Conservation (phyloP, 2,888 invertebrate species). For the Quadroppia sp. region DNA sequence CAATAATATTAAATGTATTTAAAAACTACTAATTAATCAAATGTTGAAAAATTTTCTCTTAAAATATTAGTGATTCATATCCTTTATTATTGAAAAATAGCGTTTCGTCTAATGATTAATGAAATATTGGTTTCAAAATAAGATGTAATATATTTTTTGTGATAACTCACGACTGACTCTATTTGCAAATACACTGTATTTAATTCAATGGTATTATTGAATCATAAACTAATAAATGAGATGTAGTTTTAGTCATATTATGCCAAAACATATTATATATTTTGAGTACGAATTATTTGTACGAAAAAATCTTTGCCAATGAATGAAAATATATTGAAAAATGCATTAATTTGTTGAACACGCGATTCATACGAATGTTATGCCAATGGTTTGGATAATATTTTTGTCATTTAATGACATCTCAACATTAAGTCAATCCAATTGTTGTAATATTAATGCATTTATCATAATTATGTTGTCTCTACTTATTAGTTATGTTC, state of each 20-base stretch:
- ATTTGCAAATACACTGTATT: constrained; percentile 18
- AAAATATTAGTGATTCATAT: too few relatives aligned
- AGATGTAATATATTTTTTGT: too few relatives aligned
- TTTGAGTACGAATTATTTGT: too few relatives aligned
- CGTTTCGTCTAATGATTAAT: constrained; percentile 1
- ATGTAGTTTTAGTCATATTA: too few relatives aligned
- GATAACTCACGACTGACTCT: constrained; percentile 6
- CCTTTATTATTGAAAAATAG: too few relatives aligned
- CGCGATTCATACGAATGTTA: neutral
- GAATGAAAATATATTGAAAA: neutral
- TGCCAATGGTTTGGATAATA: neutral
- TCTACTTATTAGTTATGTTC: constrained; percentile 5
- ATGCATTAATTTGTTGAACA: constrained; percentile 1
- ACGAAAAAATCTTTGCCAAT: neutral
- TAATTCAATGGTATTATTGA: too few relatives aligned
- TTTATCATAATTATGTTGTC: constrained; percentile 27
- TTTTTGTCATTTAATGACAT: constrained; percentile 12
- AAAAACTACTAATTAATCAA: too few relatives aligned
- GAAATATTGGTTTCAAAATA: too few relatives aligned
- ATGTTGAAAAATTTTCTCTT: too few relatives aligned
- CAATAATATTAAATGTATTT: too few relatives aligned
- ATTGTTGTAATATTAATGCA: constrained; percentile 15
- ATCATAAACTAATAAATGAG: too few relatives aligned
- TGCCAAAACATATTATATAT: neutral
- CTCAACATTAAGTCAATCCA: neutral